Base-by-base conservation (phyloP, 2,888 invertebrate genomes). In the Camponotus fellah region DNA sequence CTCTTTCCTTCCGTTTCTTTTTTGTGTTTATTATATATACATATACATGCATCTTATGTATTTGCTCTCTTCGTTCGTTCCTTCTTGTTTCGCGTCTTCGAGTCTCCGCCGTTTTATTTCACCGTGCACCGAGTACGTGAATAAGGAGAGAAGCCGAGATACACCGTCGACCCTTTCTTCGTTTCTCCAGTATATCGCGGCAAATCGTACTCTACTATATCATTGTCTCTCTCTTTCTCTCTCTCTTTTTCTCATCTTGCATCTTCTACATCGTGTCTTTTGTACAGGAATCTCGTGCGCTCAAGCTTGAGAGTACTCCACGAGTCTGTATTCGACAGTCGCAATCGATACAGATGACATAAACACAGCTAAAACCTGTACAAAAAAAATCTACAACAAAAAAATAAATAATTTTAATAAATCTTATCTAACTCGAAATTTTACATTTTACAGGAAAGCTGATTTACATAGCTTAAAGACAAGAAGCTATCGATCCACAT, bases 281-380 rank as follows among this genome's bases (percentile, higher is more conserved):
- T 85, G 87, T 90, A 74, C 76, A 88, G 90, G 91, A 92, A 92
- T 93, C 91, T 92, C 91, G 90, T 90, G 91, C 89, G 88, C 84
- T 89, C 89, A 86, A 86, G 76, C 84, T 81, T 92, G 91, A 91
- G 77, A 92, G 89, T 90, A 91, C 92, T 92, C 93, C 58, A 12
- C 12, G 58, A 32, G n/a, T n/a, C 21, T 14, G 3, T 75, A n/a
- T 43, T 46, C n/a, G n/a, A 14, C 17, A 3, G 40, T 53, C 66
- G 40, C 40, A 12, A 43, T 26, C 12, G 43, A 72, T 58, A 21
- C 56, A 3, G 10, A 56, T 26, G 4, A 32, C 9, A 14, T 17
- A 21, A 37, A 17, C 14, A 46, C 3, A 32, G 21, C 14, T 12
- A 12, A 56, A n/a, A n/a, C 10, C 2, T 14, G 8, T 65, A 46